phyloP scores from a whole-genome alignment of 2,797 vertebrate species.

The Artibeus lituratus region DNA sequence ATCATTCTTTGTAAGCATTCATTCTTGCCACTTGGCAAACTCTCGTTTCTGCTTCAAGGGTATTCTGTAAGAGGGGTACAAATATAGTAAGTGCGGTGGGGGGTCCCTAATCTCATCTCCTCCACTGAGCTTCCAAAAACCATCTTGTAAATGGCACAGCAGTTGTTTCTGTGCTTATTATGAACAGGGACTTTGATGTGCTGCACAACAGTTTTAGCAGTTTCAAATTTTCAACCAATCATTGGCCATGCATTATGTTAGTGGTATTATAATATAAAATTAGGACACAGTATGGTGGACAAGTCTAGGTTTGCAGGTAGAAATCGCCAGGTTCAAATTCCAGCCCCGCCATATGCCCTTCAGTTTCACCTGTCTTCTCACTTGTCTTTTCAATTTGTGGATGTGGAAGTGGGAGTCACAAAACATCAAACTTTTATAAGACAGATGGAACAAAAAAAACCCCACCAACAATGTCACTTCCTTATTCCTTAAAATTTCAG shows the following conservation, averaged over 20 bases:
- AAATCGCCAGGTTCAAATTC: neutral
- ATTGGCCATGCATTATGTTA: neutral
- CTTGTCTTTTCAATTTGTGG: neutral
- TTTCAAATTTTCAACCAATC: neutral
- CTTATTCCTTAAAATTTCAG: neutral
- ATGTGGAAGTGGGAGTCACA: neutral
- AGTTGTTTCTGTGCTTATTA: neutral
- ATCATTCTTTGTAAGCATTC: neutral
- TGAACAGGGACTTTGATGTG: neutral
- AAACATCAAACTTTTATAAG: neutral
- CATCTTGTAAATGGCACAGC: neutral
- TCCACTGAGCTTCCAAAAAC: neutral
- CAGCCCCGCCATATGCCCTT: neutral
- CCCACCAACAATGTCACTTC: neutral
- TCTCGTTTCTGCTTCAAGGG: neutral
- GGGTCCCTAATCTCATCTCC: neutral
- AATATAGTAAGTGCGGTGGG: neutral
- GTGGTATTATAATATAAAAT: neutral
- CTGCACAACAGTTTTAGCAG: neutral
- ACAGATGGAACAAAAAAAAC: neutral
- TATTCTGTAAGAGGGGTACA: neutral
- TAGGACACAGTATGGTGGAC: neutral
- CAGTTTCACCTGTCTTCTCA: neutral
- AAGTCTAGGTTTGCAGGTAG: neutral
- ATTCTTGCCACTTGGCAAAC: neutral